Evolutionary conservation across 2,113 vertebrate species (phyloP), one percentile per base, ranked within the genome.

Genomic region (Labrus mixtus): DNA sequence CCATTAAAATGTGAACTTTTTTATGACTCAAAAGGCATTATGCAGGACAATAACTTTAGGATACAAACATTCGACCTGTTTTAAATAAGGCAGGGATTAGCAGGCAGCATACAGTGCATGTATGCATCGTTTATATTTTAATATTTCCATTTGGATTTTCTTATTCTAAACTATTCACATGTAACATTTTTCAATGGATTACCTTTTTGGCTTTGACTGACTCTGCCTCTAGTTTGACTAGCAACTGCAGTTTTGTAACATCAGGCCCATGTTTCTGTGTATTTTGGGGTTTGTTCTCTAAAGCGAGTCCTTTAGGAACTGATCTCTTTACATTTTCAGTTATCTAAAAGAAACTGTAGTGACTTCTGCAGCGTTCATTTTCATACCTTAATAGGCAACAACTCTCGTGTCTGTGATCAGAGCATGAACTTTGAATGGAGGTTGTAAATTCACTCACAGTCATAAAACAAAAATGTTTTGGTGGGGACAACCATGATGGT

Each of bases 341-440:
- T 68, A 16, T 22, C 6, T 53, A 6, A 12, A 39, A 66, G 17
- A 68, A 73, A 15, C 48, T 20, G 2, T 48, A 39, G n/a, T 29
- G 20, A 10, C 37, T 48, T 13, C 19, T 69, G 62, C 58, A 45
- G n/a, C 10, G 19, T 56, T 67, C 11, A 67, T 50, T 59, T 65
- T 64, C 41, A 68, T 63, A 62, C 48, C 71, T 68, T 64, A 68
- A 70, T 51, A 74, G 48, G 57, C 45, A 68, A 58, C 45, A 17
- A 19, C 37, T 67, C 20, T 12, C 8, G 37, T 63, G 43, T 65
- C 22, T 53, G 39, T 55, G 69, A 74, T 70, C 73, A 62, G 64
- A 8, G 17, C 23, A 12, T 86, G 19, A 65, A 69, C 76, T 75
- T 56, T 72, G 63, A 12, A 22, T 29, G 43, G 39, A 68, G 63